Conservation (phyloP, 2,888 invertebrate genomes). For the Drosophila sordidapex region DNA sequence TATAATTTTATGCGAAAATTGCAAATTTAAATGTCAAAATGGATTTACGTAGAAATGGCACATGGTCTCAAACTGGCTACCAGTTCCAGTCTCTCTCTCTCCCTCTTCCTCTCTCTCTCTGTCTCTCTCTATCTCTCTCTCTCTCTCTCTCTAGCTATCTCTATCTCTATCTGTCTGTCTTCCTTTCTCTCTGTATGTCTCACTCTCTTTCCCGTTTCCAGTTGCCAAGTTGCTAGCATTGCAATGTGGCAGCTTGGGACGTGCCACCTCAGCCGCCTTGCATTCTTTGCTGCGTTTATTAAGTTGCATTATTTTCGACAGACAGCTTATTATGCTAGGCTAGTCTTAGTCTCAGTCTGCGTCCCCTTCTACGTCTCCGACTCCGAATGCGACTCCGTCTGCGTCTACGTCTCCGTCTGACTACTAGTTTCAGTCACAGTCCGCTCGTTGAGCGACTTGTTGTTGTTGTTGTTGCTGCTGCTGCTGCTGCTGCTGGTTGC, state of each 20-base stretch:
- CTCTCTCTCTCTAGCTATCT: background rate
- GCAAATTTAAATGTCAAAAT: conserved; percentile 81
- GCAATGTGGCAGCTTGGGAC: conserved; percentile 32
- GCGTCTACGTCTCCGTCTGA: conserved; percentile 1
- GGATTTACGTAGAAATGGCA: conserved; percentile 74
- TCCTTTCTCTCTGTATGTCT: conserved; percentile 1
- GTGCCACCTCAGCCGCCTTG: conserved; percentile 40
- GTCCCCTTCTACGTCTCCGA: background rate
- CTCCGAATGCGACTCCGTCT: background rate
- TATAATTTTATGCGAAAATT: conserved; percentile 81
- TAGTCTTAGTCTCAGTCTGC: conserved; percentile 18
- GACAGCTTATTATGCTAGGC: conserved; percentile 73
- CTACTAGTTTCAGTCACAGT: conserved; percentile 24
- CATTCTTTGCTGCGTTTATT: conserved; percentile 73
- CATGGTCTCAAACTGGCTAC: conserved; percentile 35
- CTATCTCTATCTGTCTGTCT: background rate
- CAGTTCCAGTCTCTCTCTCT: conserved; percentile 6
- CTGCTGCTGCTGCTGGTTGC: conserved; percentile 14
- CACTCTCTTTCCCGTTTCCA: conserved; percentile 4
- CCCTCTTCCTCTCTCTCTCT: background rate
- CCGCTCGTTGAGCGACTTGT: conserved; percentile 1
- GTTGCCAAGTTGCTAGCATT: conserved; percentile 11
- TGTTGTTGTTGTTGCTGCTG: conserved; percentile 1
- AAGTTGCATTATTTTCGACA: conserved; percentile 74
- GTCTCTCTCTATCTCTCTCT: background rate